phyloP scores from a whole-genome alignment of 2,113 vertebrate species.

The Tenrec ecaudatus region DNA sequence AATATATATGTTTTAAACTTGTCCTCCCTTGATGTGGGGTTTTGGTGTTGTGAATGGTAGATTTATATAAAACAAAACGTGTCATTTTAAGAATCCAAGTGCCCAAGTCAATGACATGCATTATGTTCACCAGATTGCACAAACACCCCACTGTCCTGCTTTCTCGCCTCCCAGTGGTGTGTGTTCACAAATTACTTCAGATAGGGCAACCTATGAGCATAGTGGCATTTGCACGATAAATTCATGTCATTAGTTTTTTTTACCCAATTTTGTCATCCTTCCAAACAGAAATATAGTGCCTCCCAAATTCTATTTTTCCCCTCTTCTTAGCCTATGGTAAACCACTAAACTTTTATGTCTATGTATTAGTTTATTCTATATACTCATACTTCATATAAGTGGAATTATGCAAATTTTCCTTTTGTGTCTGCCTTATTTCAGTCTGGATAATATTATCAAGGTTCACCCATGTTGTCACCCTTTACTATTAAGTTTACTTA shows the following conservation, averaged over 20 bases:
- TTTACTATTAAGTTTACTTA: fast-evolving
- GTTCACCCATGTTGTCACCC: background rate
- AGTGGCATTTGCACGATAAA: background rate
- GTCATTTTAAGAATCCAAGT: background rate
- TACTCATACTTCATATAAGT: background rate
- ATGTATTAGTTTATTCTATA: background rate
- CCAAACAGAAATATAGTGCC: background rate
- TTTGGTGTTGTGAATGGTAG: no score
- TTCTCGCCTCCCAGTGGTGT: background rate
- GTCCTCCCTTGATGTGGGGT: no score
- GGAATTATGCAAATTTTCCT: background rate
- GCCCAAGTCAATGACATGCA: background rate
- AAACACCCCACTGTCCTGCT: background rate
- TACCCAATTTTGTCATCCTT: background rate
- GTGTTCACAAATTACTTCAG: background rate
- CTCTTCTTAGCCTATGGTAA: background rate
- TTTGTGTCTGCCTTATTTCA: background rate
- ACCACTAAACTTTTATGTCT: background rate
- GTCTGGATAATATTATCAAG: background rate
- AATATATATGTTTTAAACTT: background rate
- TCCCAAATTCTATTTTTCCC: background rate
- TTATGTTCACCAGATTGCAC: background rate
- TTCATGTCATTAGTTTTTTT: background rate
- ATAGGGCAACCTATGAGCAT: background rate
- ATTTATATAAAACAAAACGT: background rate